These are phyloP conservation scores for Channa maculata DNA, from an alignment of 2,113 vertebrate genomes.

Conservation along the genomic window DNA sequence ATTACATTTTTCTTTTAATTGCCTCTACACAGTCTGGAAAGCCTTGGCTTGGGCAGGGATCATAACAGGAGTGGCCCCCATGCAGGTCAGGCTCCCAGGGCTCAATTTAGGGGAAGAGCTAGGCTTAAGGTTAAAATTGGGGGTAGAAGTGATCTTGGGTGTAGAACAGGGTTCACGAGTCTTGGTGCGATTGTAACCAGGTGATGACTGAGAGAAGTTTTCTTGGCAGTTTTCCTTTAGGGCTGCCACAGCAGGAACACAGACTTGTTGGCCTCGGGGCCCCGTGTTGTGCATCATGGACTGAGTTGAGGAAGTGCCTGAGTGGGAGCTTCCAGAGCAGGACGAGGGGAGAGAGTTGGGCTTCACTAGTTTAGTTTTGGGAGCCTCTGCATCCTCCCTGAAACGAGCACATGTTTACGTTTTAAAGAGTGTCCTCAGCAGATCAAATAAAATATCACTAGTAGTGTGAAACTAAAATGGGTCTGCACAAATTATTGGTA, in stretches of 20 bases:
- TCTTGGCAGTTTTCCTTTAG: slow-evolving; percentile 65
- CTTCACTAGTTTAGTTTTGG: slow-evolving; percentile 91
- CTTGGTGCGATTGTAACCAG: slow-evolving; percentile 67
- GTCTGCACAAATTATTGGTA: not conserved
- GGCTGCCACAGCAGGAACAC: slow-evolving; percentile 60
- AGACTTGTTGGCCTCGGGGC: slow-evolving; percentile 74
- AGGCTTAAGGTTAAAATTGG: slow-evolving; percentile 59
- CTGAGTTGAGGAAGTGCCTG: slow-evolving; percentile 91
- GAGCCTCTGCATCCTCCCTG: slow-evolving; percentile 94
- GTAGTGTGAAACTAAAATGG: not conserved
- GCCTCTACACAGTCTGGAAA: slow-evolving; percentile 88
- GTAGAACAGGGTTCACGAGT: slow-evolving; percentile 65
- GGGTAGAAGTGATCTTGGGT: slow-evolving; percentile 33
- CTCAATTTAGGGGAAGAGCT: slow-evolving; percentile 68
- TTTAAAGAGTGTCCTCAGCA: not conserved
- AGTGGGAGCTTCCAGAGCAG: slow-evolving; percentile 90
- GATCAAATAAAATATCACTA: not conserved
- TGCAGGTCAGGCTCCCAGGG: slow-evolving; percentile 76
- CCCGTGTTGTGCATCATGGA: slow-evolving; percentile 90
- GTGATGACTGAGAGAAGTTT: slow-evolving; percentile 68
- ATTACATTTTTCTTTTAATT: not conserved
- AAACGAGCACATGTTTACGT: slow-evolving; percentile 26
- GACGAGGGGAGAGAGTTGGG: slow-evolving; percentile 90
- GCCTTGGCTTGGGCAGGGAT: slow-evolving; percentile 87
- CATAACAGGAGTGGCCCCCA: slow-evolving; percentile 82